These are phyloP conservation scores for Bombus affinis DNA, from an alignment of 1,140 invertebrate species.

Conservation along the genomic window DNA sequence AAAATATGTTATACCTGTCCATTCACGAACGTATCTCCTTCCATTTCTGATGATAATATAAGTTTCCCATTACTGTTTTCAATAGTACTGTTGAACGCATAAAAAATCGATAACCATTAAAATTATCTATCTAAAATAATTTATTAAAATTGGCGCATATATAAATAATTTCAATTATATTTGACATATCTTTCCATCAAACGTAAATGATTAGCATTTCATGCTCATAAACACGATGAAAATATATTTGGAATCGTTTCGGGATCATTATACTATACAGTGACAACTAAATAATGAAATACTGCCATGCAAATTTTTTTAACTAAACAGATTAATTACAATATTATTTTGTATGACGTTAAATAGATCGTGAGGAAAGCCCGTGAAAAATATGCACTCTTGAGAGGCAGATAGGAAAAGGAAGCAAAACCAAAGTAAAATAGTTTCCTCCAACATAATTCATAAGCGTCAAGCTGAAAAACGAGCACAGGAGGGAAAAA, in stretches of 20 bases:
- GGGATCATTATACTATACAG: neutral
- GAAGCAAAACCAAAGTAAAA: neutral
- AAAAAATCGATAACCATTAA: conserved; percentile 22
- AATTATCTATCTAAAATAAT: conserved; percentile 4
- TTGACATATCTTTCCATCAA: neutral
- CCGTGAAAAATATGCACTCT: neutral
- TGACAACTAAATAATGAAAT: neutral
- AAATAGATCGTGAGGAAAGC: neutral
- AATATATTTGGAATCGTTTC: neutral
- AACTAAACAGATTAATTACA: neutral
- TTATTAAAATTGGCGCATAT: neutral
- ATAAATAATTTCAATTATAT: conserved; percentile 6
- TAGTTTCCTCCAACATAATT: neutral
- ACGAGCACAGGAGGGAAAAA: neutral
- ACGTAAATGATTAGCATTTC: neutral
- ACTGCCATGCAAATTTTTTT: neutral
- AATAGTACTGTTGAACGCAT: conserved; percentile 72
- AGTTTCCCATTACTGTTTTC: conserved; percentile 82
- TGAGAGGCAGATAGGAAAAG: neutral
- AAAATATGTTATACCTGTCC: conserved; percentile 81
- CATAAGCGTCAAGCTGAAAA: neutral
- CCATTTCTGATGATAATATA: conserved; percentile 79
- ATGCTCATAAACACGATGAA: neutral
- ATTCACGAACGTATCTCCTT: conserved; percentile 87
- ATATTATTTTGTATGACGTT: neutral